phyloP scores from a whole-genome alignment of 2,113 vertebrate genomes.

The Phasianus colchicus region DNA sequence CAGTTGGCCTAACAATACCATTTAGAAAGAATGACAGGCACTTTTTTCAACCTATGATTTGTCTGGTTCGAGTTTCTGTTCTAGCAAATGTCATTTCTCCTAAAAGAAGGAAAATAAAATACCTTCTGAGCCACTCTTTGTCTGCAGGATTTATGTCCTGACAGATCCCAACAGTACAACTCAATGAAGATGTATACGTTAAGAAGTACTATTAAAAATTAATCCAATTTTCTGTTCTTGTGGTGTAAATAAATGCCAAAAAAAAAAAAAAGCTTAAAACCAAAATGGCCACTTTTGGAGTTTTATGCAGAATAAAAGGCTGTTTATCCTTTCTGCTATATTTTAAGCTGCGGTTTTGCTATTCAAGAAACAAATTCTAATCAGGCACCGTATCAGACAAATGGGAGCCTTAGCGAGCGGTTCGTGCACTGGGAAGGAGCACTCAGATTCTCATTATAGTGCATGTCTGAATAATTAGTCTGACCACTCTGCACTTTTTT shows the following conservation, averaged over 20 bases:
- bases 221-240: constrained; percentile 60
- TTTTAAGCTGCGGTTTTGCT: constrained; percentile 65
- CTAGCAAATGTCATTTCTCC: background rate
- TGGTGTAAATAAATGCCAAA: constrained; percentile 52
- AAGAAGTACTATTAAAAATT: constrained; percentile 66
- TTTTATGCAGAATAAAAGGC: constrained; percentile 64
- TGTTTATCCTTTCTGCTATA: constrained; percentile 60
- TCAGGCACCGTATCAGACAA: constrained; percentile 78
- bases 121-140: background rate
- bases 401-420: constrained; percentile 70
- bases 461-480: constrained; percentile 79
- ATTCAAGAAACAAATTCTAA: constrained; percentile 79
- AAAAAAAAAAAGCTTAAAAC: constrained; percentile 9
- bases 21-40: background rate
- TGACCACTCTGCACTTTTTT: constrained; percentile 57
- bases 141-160: constrained; percentile 14
- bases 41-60: background rate
- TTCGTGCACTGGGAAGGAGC: constrained; percentile 73
- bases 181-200: constrained; percentile 52
- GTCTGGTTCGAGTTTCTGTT: background rate
- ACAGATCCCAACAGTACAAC: constrained; percentile 7
- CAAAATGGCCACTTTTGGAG: constrained; percentile 64
- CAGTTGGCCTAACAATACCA: background rate
- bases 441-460: constrained; percentile 76
- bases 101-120: background rate